phyloP scores from a whole-genome alignment of 2,888 invertebrate species.

The Hydrotaea cyrtoneurina region DNA sequence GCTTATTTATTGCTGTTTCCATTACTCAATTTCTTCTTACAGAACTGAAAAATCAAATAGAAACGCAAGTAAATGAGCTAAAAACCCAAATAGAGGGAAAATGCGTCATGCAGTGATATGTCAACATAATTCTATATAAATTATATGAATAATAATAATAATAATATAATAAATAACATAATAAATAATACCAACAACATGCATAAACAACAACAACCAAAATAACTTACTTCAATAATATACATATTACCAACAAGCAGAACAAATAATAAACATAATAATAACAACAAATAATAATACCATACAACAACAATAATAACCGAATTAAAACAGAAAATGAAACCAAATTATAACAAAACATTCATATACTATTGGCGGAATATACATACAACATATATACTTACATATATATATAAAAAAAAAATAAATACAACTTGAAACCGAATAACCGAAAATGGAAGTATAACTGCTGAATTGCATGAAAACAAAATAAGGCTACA shows the following conservation, averaged over 20 bases:
- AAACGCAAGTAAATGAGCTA: constrained; percentile 97
- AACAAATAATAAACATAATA: constrained; percentile 19
- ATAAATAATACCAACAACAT: constrained; percentile 66
- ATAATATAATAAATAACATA: constrained; percentile 62
- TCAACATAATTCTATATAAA: constrained; percentile 78
- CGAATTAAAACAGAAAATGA: constrained; percentile 18
- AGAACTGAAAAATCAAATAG: constrained; percentile 98
- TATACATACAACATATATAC: constrained; percentile 42
- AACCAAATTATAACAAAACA: background rate
- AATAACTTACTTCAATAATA: constrained; percentile 63
- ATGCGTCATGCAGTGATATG: constrained; percentile 95
- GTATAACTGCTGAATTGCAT: constrained; percentile 65
- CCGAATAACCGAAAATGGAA: constrained; percentile 52
- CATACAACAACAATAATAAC: constrained; percentile 33
- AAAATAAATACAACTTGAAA: constrained; percentile 29
- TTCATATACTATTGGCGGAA: constrained; percentile 39
- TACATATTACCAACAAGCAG: constrained; percentile 51
- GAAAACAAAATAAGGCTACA: constrained; percentile 62
- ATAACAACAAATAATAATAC: constrained; percentile 36
- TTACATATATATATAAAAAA: constrained; percentile 42
- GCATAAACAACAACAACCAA: constrained; percentile 50
- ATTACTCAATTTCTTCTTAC: constrained; percentile 83
- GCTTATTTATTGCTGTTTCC: constrained; percentile 81
- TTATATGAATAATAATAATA: constrained; percentile 69
- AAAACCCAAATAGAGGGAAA: constrained; percentile 98